These are phyloP conservation scores for Didymodactylos carnosus DNA, from an alignment of 2,888 invertebrate genomes.

Conservation along the genomic window DNA sequence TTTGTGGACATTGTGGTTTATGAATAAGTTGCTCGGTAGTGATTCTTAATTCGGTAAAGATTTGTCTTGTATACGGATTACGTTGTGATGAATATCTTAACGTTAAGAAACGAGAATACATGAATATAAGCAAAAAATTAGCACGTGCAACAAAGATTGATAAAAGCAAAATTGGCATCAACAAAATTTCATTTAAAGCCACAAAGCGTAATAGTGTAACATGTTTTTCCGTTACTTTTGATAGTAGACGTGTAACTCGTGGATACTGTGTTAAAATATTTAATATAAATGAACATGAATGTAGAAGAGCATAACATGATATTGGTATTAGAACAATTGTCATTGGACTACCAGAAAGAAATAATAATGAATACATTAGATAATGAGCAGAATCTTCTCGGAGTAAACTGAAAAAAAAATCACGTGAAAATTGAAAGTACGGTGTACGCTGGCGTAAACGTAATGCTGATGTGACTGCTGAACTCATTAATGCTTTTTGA, in stretches of 20 bases:
- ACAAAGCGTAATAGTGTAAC: conserved; percentile 68
- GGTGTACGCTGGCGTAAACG: conserved; percentile 82
- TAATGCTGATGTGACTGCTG: conserved; percentile 80
- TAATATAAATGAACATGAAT: conserved; percentile 32
- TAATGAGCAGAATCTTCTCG: conserved; percentile 76
- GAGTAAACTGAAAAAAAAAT: conserved; percentile 56
- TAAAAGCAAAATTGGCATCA: conserved; percentile 41
- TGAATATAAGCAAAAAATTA: conserved; percentile 56
- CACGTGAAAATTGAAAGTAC: conserved; percentile 52
- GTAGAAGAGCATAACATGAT: conserved; percentile 69
- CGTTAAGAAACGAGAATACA: conserved; percentile 85
- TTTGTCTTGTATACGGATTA: conserved; percentile 57
- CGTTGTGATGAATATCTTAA: conserved; percentile 76
- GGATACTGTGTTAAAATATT: neutral
- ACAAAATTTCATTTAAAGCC: conserved; percentile 68
- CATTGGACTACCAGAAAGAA: conserved; percentile 68
- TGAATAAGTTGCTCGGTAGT: conserved; percentile 48
- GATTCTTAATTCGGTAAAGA: conserved; percentile 66
- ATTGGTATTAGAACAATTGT: conserved; percentile 76
- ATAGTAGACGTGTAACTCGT: neutral
- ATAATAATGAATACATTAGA: conserved; percentile 77
- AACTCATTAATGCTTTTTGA: conserved; percentile 70
- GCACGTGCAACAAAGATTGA: conserved; percentile 56
- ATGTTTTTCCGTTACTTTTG: conserved; percentile 35
- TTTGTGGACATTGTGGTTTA: conserved; percentile 48